Base-by-base conservation (phyloP, 2,113 vertebrate genomes). In the Tylochromis polylepis region DNA sequence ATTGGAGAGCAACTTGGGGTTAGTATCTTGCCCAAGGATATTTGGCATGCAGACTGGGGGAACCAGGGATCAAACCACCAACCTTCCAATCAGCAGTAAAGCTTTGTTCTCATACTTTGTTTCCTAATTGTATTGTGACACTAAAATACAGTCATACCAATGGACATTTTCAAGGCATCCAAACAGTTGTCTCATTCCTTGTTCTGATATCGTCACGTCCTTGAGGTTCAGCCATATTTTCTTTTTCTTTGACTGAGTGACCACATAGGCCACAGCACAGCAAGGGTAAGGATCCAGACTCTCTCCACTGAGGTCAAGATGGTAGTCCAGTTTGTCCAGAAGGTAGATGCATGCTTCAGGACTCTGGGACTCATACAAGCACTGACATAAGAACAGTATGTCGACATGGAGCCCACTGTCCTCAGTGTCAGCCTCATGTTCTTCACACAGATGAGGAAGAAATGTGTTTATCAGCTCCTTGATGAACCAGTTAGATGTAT, bases 351-450 rank as follows among this genome's bases (percentile, higher is more conserved):
- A 91, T 22, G 43, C 67, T 62, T 84, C 46, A 49, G 87, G 59
- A 79, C 81, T 62, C 90, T 91, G 90, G 53, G 90, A 91, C 82
- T 91, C 90, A 57, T 38, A 87, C 34, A 91, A 29, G 46, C 90
- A 85, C 67, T 85, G 90, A 2, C 53, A 89, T 53, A 87, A 38
- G 24, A 87, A 89, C 29, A 89, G 12, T 3, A 24, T 18, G 75
- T 59, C 65, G 3, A 43, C 56, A 51, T 81, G 15, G 31, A 4
- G 8, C 16, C 2, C n/a, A 24, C 15, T 72, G 55, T 79, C 81
- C 41, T 87, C 70, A 58, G 58, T 1, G 8, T 51, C 59, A 53
- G 49, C 8, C 18, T 67, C 72, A n/a, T n/a, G n/a, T 24, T 31
- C 20, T 20, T 8, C 3, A 29, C 11, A 29, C 58, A n/a, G 15